These are phyloP conservation scores for Thymelicus acteon DNA, from an alignment of 2,888 invertebrate genomes.

Conservation along the genomic window DNA sequence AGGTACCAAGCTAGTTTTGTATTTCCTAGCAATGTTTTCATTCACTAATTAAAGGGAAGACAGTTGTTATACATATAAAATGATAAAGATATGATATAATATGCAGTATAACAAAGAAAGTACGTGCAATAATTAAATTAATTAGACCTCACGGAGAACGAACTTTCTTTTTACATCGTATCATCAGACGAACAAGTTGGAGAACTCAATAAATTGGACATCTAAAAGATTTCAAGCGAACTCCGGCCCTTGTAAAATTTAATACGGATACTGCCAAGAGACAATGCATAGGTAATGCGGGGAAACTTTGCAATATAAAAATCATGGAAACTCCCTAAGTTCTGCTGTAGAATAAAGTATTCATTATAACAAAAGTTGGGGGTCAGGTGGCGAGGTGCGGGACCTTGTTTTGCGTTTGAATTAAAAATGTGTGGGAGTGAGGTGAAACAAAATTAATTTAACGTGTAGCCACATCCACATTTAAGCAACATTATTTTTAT, in stretches of 20 bases:
- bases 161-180: constrained; percentile 25
- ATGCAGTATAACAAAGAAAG: neutral
- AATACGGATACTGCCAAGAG: constrained; percentile 63
- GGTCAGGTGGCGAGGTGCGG: constrained; percentile 63
- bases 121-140: constrained; percentile 18
- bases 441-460: constrained; percentile 11
- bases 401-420: constrained; percentile 41
- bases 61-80: neutral
- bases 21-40: too few species aligned
- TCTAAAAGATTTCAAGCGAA: constrained; percentile 33
- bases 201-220: constrained; percentile 42
- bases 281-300: constrained; percentile 80
- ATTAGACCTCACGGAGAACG: neutral
- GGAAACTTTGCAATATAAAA: constrained; percentile 77
- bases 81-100: too few species aligned
- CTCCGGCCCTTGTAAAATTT: constrained; percentile 61
- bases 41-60: neutral
- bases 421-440: constrained; percentile 44
- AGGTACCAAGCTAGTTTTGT: too few species aligned
- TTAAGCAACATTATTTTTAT: too few species aligned
- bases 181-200: constrained; percentile 26
- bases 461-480: neutral
- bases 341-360: constrained; percentile 73
- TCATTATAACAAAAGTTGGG: constrained; percentile 68
- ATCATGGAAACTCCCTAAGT: constrained; percentile 75